phyloP scores from a whole-genome alignment of 2,797 vertebrate genomes.

The Argentina silus region DNA sequence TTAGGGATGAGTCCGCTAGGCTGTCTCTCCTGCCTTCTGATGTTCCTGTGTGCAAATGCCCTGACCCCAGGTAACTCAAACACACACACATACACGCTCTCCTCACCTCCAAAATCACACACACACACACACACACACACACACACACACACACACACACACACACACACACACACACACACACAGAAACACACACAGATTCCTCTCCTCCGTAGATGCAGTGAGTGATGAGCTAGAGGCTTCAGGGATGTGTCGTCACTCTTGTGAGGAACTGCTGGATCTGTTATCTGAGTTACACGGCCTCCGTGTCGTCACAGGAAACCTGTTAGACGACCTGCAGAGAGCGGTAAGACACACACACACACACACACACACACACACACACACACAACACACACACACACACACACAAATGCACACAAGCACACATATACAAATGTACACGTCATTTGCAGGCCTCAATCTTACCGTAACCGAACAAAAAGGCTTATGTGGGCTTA shows the following conservation, averaged over 20 bases:
- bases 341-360: conserved; percentile 83
- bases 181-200: neutral
- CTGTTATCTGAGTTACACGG: conserved; percentile 85
- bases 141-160: neutral
- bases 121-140: conserved; percentile 1
- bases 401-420: neutral
- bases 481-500: neutral
- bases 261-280: conserved; percentile 88
- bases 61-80: conserved; percentile 56
- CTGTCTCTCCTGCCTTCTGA: conserved; percentile 56
- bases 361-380: conserved; percentile 18
- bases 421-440: conserved; percentile 3
- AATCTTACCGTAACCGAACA: neutral
- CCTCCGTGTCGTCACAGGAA: conserved; percentile 83
- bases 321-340: conserved; percentile 87
- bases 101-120: conserved; percentile 13
- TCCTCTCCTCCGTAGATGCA: conserved; percentile 41
- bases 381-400: conserved; percentile 23
- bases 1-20: conserved; percentile 65
- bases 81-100: neutral
- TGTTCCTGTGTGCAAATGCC: conserved; percentile 55
- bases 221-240: conserved; percentile 64
- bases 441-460: neutral
- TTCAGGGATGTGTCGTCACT: conserved; percentile 81
- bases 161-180: neutral